Evolutionary conservation across 2,888 invertebrate genomes (phyloP), one percentile per base, ranked within the genome.

Genomic region (Lypha dubia): DNA sequence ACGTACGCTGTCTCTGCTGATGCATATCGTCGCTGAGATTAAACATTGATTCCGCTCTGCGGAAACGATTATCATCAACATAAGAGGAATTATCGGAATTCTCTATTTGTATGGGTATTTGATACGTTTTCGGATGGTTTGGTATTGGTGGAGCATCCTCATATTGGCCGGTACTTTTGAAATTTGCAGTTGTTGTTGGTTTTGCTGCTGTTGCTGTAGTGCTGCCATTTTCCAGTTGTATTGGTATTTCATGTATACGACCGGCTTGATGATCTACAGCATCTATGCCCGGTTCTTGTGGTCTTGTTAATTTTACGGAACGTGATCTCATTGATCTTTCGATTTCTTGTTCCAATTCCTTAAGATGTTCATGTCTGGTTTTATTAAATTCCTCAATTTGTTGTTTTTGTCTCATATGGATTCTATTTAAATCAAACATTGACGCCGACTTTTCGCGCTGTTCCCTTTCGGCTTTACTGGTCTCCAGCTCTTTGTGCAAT

Each of bases 31-130:
- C 89, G 4, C 81, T 86, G 0, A 91, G 86, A 80, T 91, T 90
- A 71, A 90, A 91, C 88, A 91, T 86, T 0, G 91, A 91, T 28
- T 91, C 91, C 1, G 91, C 88, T 2, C 91, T 89, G 0, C 91
- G 88, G 22, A 88, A 87, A 0, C 88, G 88, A 0, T 75, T 17
- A 0, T 83, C 80, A 15, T 88, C 81, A 11, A 58, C 49, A 4
- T 58, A 38, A 0, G 62, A 4, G 17, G 76, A 28, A 3, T 62
- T 53, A n/a, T n/a, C n/a, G 0, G 20, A 74, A 0, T 84, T 62
- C 6, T 88, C 88, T 28, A 88, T 7, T 3, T 89, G 86, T n/a
- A 90, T 87, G 20, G 90, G 89, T 46, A 90, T 89, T 76, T 88
- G 86, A 53, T 85, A 86, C 0, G 87, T 79, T 20, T 86, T 74